Percentiles rank a stretch among this genome's conserved stretches.
Conservation (phyloP, 2,888 invertebrate genomes). For the Mechanitis mazaeus region DNA sequence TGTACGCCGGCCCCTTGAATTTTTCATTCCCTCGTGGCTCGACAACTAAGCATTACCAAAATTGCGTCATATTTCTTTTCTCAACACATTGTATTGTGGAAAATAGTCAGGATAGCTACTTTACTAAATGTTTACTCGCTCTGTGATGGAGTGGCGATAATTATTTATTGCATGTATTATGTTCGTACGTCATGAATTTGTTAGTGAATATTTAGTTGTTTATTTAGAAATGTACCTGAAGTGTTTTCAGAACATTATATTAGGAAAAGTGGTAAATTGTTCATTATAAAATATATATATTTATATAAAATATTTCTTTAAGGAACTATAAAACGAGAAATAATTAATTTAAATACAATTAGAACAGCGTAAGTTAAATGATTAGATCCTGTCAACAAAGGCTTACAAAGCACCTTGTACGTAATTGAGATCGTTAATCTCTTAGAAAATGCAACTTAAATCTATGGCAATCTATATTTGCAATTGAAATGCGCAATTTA, state of each 20-base stretch:
- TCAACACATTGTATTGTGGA: constrained; percentile 55
- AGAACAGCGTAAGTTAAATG: too few relatives aligned
- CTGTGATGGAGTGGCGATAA: constrained; percentile 34
- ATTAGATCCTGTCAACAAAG: background rate
- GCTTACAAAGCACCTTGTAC: constrained; percentile 7
- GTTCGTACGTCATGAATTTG: constrained; percentile 19
- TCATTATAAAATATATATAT: background rate
- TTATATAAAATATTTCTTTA: too few relatives aligned
- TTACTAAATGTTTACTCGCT: constrained; percentile 44
- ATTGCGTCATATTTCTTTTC: constrained; percentile 76
- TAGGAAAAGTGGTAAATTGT: background rate
- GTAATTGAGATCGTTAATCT: constrained; percentile 16
- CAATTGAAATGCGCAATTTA: background rate
- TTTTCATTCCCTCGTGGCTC: constrained; percentile 75
- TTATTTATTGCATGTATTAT: constrained; percentile 36
- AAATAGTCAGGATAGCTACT: constrained; percentile 66
- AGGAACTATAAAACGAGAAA: too few relatives aligned
- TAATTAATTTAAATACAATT: too few relatives aligned
- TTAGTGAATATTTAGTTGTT: constrained; percentile 10
- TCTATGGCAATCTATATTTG: background rate
- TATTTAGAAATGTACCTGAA: background rate
- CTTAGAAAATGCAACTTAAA: constrained; percentile 18
- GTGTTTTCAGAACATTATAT: background rate
- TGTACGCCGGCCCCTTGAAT: constrained; percentile 72
- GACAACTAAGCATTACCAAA: constrained; percentile 75